Percentiles rank a stretch among this genome's conserved stretches.
Evolutionary conservation across 2,888 invertebrate genomes (phyloP).

Genomic region (Scaptomyza cyrtandrae): DNA sequence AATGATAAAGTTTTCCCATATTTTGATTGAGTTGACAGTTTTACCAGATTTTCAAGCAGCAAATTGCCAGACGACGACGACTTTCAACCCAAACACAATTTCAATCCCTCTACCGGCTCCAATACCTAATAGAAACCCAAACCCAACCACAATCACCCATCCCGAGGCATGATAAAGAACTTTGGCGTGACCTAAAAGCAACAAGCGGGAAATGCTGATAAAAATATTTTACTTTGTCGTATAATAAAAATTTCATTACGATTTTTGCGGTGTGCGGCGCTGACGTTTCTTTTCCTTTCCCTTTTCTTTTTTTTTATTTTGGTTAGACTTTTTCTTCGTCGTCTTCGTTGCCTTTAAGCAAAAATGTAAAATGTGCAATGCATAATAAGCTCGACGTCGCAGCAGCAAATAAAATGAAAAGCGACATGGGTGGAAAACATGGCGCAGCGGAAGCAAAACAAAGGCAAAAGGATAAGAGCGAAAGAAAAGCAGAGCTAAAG

Average conservation of each 20-base stretch:
- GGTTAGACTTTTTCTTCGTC: conserved; percentile 21
- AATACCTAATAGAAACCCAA: not conserved
- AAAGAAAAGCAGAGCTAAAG: conserved; percentile 54
- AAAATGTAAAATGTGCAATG: conserved; percentile 80
- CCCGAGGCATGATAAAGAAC: conserved; percentile 53
- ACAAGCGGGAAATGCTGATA: conserved; percentile 79
- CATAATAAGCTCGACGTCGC: conserved; percentile 70
- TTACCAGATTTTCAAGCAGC: conserved; percentile 26
- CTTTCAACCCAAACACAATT: not conserved
- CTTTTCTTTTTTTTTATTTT: not conserved
- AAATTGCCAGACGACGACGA: conserved; percentile 9
- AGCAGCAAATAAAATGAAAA: conserved; percentile 41
- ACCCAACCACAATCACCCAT: not conserved
- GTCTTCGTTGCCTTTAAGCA: conserved; percentile 37
- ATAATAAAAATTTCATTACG: conserved; percentile 80
- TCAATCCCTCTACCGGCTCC: conserved; percentile 4
- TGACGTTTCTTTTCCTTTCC: conserved; percentile 16
- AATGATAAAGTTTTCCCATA: conserved; percentile 64
- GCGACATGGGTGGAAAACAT: conserved; percentile 64
- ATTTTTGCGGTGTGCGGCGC: conserved; percentile 71
- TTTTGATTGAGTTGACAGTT: conserved; percentile 76
- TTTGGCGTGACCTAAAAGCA: conserved; percentile 65
- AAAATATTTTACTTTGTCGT: conserved; percentile 79
- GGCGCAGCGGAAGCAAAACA: conserved; percentile 70
- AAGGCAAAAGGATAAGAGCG: conserved; percentile 55